Evolutionary conservation across 2,797 vertebrate species (phyloP), one percentile per base, ranked within the genome.

Genomic region (Eleutherodactylus coqui): DNA sequence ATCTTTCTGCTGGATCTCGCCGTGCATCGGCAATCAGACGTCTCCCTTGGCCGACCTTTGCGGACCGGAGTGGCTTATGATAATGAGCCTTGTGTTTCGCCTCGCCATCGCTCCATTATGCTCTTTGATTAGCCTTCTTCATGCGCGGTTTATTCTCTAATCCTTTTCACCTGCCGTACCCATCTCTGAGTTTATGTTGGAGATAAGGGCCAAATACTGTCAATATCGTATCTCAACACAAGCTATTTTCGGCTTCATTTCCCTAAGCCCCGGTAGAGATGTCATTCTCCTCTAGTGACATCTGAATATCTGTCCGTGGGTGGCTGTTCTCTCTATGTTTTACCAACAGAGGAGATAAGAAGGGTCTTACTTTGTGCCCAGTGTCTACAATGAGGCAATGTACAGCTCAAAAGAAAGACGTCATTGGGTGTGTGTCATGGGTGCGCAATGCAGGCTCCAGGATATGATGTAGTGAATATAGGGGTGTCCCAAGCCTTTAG

Each of bases 81-180:
- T 43, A 16, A 24, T 32, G 43, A 21, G 19, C 34, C n/a, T 32
- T 27, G 45, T 11, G 17, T 19, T 29, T 11, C n/a, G 36, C 5
- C 19, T 24, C 9, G 29, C 72, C 47, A 4, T 58, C 34, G 19
- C 9, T 29, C 13, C 38, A 19, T 72, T 45, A 36, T 8, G 5
- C 60, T 84, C 29, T 29, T 47, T 19, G 17, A 38, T 64, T 47
- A 60, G 47, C 27, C 55, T 47, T 58, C 67, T 75, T 34, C 64
- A 73, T 32, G 47, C 64, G 16, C 45, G 38, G 67, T 27, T 73
- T 73, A 55, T 73, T 82, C 51, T 55, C 34, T 73, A 47, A 55
- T 82, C 80, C 43, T n/a, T 47, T 38, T 73, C 80, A 82, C 47
- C 80, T 72, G 80, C 47, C 24, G 32, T 36, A 36, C 4, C 58